These are phyloP conservation scores for Erpobdella octoculata DNA, from an alignment of 2,888 invertebrate genomes.

Conservation along the genomic window DNA sequence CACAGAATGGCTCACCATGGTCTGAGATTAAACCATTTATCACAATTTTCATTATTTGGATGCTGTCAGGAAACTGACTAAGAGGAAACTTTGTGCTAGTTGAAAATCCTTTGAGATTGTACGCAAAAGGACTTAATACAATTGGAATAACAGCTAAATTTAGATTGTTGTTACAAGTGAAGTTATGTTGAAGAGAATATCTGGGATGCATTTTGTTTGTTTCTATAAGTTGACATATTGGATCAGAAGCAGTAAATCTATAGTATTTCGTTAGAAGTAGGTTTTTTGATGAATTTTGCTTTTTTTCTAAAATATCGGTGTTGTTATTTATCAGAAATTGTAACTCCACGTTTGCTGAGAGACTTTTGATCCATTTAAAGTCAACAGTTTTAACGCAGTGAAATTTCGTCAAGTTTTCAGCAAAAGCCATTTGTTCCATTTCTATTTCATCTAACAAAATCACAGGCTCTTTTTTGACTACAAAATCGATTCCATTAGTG, in stretches of 20 bases:
- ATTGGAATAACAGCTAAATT: not conserved
- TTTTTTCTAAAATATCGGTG: too few relatives aligned
- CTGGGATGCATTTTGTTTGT: not conserved
- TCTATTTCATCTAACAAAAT: too few relatives aligned
- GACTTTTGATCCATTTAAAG: too few relatives aligned
- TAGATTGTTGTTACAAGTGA: slow-evolving; percentile 6
- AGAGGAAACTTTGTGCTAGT: not conserved
- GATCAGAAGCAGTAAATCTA: not conserved
- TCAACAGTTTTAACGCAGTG: too few relatives aligned
- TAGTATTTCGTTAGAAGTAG: not conserved
- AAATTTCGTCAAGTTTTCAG: too few relatives aligned
- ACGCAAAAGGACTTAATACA: not conserved
- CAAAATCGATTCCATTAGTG: too few relatives aligned
- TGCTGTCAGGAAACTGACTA: not conserved
- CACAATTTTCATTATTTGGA: not conserved
- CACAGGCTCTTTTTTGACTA: too few relatives aligned
- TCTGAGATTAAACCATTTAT: not conserved
- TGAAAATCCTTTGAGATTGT: not conserved
- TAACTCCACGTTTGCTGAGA: too few relatives aligned
- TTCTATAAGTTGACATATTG: not conserved
- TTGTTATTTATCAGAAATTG: too few relatives aligned
- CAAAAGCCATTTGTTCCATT: too few relatives aligned
- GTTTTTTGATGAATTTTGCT: too few relatives aligned
- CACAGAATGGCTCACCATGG: not conserved
- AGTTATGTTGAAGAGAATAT: not conserved